A percentile compares a stretch with the other conserved stretches of the same genome.
Conservation (phyloP, 2,888 invertebrate genomes). For the Melieria crassipennis region DNA sequence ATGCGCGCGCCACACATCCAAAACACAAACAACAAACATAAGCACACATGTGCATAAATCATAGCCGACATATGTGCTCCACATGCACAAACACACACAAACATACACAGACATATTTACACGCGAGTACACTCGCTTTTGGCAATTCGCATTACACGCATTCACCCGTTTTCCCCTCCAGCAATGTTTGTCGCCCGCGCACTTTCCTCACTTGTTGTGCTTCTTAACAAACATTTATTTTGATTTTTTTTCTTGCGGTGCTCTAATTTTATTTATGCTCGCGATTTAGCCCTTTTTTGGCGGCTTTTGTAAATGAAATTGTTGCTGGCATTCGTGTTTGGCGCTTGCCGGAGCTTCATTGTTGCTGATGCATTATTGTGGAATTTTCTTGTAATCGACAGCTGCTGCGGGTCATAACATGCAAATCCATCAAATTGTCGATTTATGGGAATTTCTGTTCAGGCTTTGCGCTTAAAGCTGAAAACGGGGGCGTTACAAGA, state of each 20-base stretch:
- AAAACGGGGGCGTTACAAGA: too few species aligned
- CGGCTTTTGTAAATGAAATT: not conserved
- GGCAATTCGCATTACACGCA: not conserved
- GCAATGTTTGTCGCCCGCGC: constrained; percentile 10
- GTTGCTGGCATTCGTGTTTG: not conserved
- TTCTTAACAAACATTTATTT: not conserved
- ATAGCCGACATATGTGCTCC: not conserved
- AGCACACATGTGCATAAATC: too few species aligned
- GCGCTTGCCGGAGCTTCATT: not conserved
- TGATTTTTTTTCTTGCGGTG: not conserved
- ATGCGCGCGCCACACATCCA: too few species aligned
- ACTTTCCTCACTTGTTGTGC: not conserved
- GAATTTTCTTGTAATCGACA: not conserved
- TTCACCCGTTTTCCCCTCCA: constrained; percentile 17
- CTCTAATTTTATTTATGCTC: constrained; percentile 7
- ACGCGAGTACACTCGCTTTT: not conserved
- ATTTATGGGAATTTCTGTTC: not conserved
- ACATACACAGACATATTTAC: not conserved
- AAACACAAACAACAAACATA: too few species aligned
- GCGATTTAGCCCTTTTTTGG: not conserved
- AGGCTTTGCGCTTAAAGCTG: too few species aligned
- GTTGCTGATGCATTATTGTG: too few species aligned
- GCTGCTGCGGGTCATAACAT: not conserved
- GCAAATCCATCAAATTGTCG: not conserved
- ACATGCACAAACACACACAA: not conserved